A percentile compares a stretch with the other conserved stretches of the same genome.
These are phyloP conservation scores for Pristionchus fissidentatus DNA, from an alignment of 2,888 invertebrate species.

Conservation along the genomic window DNA sequence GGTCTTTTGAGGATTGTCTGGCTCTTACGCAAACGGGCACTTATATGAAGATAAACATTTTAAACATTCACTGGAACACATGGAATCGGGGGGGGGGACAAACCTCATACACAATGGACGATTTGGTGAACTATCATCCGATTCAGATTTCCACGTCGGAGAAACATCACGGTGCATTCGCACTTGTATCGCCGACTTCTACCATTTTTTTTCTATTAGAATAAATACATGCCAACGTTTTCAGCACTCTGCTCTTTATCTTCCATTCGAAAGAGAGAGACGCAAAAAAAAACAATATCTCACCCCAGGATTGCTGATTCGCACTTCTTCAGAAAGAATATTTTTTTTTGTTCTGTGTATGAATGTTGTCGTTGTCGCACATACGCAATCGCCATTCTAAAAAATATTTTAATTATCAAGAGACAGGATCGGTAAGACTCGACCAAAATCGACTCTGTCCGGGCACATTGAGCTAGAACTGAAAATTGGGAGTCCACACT, in stretches of 20 bases:
- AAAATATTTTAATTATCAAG: too few species aligned
- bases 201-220: background rate
- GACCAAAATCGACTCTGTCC: too few species aligned
- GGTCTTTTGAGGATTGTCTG: too few species aligned
- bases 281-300: background rate
- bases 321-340: constrained; percentile 64
- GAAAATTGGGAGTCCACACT: too few species aligned
- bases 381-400: constrained; percentile 68
- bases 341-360: constrained; percentile 66
- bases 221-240: background rate
- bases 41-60: too few species aligned
- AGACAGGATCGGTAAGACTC: too few species aligned
- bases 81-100: too few species aligned
- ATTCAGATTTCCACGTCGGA: background rate
- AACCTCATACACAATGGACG: constrained; percentile 3
- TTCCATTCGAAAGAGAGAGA: background rate
- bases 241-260: background rate
- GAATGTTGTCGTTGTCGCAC: constrained; percentile 60
- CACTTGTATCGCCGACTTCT: background rate
- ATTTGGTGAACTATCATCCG: background rate
- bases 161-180: background rate
- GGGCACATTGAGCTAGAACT: too few species aligned
- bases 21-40: too few species aligned
- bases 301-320: constrained; percentile 69
- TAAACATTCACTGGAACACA: too few species aligned